Conservation (phyloP, 2,888 invertebrate species). For the Nesidiocoris tenuis region DNA sequence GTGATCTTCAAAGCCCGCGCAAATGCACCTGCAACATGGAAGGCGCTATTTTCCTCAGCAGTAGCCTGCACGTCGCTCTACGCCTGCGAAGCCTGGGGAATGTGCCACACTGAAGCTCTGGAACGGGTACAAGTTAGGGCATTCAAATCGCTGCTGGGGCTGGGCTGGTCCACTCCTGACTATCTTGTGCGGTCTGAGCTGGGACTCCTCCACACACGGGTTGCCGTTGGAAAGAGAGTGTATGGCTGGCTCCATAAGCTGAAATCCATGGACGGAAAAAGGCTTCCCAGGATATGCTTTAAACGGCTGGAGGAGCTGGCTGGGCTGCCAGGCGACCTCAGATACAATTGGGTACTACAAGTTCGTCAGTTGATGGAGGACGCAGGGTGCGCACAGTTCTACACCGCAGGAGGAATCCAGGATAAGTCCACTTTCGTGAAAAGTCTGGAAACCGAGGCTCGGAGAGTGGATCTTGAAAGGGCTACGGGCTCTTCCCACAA, state of each 20-base stretch:
- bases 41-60: constrained; percentile 2
- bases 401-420: neutral
- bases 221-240: neutral
- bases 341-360: no score
- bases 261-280: neutral
- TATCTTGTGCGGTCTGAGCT: neutral
- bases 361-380: neutral
- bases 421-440: neutral
- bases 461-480: neutral
- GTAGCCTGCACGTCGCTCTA: neutral
- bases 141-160: no score
- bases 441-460: neutral
- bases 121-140: no score
- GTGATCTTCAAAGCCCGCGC: constrained; percentile 9
- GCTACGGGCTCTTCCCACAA: neutral
- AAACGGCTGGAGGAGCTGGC: constrained; percentile 5
- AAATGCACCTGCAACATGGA: neutral
- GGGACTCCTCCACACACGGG: no score
- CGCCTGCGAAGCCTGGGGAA: constrained; percentile 7
- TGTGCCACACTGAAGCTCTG: neutral
- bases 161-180: neutral
- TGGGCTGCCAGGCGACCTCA: neutral
- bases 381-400: neutral
- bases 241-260: constrained; percentile 6
- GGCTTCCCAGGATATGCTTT: constrained; percentile 3